Base-by-base conservation (phyloP, 2,113 vertebrate species). In the Ibidorhyncha struthersii region DNA sequence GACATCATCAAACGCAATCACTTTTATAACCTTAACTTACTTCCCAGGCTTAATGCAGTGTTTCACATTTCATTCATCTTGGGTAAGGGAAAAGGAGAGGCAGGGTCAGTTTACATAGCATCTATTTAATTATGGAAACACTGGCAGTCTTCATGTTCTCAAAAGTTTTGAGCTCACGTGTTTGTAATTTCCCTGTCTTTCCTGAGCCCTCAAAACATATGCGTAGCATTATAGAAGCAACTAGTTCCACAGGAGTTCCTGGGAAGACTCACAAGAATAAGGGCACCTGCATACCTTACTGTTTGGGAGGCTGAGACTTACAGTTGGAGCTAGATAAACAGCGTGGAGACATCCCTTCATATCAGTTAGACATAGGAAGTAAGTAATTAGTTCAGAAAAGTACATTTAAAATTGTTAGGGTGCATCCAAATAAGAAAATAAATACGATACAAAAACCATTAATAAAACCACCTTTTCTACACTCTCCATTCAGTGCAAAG, bases 131-230 rank as follows among this genome's bases (percentile, higher is more conserved):
- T 83, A 65, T 5, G 11, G 93, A 72, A 93, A 70, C 45, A 30
- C 73, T 49, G 65, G 36, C 92, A 70, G 58, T 36, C 63, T 45
- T 82, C 29, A 21, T 61, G 95, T 88, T 83, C 82, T 83, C 79
- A 47, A 41, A 90, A 85, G 72, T 53, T 73, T 61, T 34, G 67
- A 78, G 50, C 55, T 90, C 94, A 89, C 81, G 27, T 89, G 91
- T 85, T 93, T 95, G 84, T 77, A 79, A 89, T 94, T 94, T 85
- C 61, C 82, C 29, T 41, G 53, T 78, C 90, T 79, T 90, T 53
- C 81, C 90, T 40, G 69, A 93, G 77, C 69, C 63, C 92, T 91
- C 82, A 59, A 84, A 94, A 76, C 93, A 86, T 18, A 45, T 22
- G 47, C 38, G 36, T 8, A 78, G 34, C 56, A 62, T 86, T 93